phyloP scores from a whole-genome alignment of 2,888 invertebrate species.

The Xestia ashworthii region DNA sequence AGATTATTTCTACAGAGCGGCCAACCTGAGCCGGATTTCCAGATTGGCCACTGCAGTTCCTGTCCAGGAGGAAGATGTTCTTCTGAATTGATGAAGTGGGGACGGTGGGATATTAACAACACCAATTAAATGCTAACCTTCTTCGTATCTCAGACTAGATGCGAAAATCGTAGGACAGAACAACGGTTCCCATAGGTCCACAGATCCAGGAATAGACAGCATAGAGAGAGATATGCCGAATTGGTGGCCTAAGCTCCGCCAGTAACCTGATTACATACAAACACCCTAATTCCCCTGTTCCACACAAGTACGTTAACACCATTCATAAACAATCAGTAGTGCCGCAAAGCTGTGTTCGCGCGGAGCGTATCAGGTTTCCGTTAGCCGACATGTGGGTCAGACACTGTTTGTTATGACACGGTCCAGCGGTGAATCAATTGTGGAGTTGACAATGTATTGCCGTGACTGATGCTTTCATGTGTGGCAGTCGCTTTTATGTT shows the following conservation, averaged over 20 bases:
- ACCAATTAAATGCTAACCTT: no score
- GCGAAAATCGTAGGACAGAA: background rate
- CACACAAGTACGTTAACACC: slow-evolving; percentile 17
- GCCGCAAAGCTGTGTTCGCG: slow-evolving; percentile 26
- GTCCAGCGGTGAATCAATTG: slow-evolving; percentile 51
- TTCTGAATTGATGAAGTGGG: no score
- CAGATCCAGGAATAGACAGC: no score
- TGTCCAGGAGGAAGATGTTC: no score
- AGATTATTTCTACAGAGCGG: no score
- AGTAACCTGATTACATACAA: background rate
- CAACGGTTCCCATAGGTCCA: background rate
- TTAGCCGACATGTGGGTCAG: slow-evolving; percentile 60
- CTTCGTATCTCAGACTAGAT: background rate
- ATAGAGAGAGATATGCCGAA: no score
- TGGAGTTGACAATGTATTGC: slow-evolving; percentile 40
- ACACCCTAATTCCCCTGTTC: slow-evolving; percentile 12
- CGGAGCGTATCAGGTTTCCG: slow-evolving; percentile 50
- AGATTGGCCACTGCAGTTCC: no score
- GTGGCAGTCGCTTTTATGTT: slow-evolving; percentile 19
- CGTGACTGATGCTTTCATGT: slow-evolving; percentile 39
- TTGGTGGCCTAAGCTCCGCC: no score
- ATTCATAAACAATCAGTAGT: slow-evolving; percentile 23
- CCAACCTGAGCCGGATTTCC: no score
- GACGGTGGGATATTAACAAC: no score
- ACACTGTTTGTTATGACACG: slow-evolving; percentile 57